These are phyloP conservation scores for Sylvia atricapilla DNA, from an alignment of 2,113 vertebrate genomes.

Conservation along the genomic window DNA sequence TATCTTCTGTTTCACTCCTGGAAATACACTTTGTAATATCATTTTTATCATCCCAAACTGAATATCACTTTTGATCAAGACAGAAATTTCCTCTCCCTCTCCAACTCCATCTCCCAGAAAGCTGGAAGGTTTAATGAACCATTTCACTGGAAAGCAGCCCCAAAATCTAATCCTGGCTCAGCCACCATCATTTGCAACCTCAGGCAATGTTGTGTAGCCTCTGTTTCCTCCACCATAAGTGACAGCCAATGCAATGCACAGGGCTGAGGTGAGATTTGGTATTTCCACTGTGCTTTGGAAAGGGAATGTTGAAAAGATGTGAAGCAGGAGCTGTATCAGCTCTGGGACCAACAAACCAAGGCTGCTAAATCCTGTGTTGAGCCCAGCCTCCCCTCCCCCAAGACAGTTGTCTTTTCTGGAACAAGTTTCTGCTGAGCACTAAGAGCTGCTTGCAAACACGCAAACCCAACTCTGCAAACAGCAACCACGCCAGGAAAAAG, in stretches of 20 bases:
- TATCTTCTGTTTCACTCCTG: background rate
- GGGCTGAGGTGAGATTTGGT: background rate
- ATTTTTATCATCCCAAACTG: background rate
- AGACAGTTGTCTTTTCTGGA: slow-evolving; percentile 60
- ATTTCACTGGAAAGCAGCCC: background rate
- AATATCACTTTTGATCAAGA: background rate
- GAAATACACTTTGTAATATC: background rate
- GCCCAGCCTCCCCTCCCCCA: slow-evolving; percentile 31
- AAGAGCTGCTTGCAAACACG: slow-evolving; percentile 54
- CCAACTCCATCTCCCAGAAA: background rate
- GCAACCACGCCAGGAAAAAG: background rate
- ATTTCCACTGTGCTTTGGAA: background rate
- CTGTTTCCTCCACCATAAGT: background rate
- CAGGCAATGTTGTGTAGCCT: background rate
- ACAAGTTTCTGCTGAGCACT: slow-evolving; percentile 53
- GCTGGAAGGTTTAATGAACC: background rate
- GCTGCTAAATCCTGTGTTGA: slow-evolving; percentile 36
- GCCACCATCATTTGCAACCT: background rate
- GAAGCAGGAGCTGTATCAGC: background rate
- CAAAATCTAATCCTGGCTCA: slow-evolving; percentile 7
- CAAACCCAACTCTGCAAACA: slow-evolving; percentile 39
- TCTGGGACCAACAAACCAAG: slow-evolving; percentile 15
- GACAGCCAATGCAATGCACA: background rate
- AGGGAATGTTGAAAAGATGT: slow-evolving; percentile 3
- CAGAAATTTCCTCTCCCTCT: background rate